phyloP scores from a whole-genome alignment of 2,797 vertebrate genomes.

The Spondyliosoma cantharus region DNA sequence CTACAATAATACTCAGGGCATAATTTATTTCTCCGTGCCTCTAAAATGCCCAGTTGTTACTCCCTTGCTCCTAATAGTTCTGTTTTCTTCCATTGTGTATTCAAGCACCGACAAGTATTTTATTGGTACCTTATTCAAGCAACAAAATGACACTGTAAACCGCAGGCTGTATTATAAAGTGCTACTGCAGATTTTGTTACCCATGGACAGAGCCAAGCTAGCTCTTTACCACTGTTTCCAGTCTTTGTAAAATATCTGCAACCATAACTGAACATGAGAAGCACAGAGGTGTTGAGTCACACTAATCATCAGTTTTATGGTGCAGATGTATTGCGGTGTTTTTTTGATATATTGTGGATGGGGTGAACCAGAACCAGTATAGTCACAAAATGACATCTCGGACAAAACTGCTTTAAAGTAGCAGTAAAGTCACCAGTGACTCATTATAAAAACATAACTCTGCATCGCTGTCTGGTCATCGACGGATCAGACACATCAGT shows the following conservation, averaged over 20 bases:
- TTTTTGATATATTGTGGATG: no score
- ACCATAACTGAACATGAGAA: no score
- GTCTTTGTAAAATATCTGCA: no score
- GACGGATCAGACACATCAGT: background rate
- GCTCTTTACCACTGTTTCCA: background rate
- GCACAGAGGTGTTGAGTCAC: background rate
- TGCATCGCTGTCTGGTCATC: background rate
- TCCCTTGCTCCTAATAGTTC: background rate
- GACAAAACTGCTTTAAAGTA: background rate
- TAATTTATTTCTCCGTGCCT: background rate
- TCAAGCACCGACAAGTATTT: background rate
- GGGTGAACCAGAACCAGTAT: background rate
- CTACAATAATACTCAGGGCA: background rate
- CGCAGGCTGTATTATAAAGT: background rate
- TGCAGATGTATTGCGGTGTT: background rate
- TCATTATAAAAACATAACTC: background rate
- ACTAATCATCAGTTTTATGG: background rate
- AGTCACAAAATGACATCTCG: no score
- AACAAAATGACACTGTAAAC: background rate
- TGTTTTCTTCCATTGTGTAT: background rate
- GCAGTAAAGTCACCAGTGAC: background rate
- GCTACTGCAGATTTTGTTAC: background rate
- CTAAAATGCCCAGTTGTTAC: background rate
- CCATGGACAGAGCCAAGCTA: background rate
- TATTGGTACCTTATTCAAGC: background rate